Conservation (phyloP, 2,113 vertebrate species). For the Oxygymnocypris stewartii region DNA sequence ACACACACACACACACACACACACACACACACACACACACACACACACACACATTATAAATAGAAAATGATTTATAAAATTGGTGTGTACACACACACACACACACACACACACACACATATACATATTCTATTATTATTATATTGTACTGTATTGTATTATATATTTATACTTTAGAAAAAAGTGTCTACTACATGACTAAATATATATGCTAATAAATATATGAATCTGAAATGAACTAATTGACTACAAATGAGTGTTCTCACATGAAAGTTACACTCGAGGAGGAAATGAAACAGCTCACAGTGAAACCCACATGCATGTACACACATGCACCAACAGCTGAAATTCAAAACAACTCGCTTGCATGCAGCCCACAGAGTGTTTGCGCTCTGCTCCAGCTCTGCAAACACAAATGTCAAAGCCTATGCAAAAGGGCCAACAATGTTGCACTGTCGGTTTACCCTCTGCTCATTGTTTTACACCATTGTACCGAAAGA, state of each 20-base stretch:
- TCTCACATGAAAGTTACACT: conserved; percentile 1
- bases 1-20: no score
- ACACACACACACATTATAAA: no score
- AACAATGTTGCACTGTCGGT: not conserved
- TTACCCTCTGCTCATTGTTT: not conserved
- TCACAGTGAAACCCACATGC: conserved; percentile 40
- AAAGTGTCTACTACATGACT: no score
- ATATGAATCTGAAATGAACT: not conserved
- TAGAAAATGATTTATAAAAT: no score
- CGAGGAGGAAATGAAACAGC: conserved; percentile 43
- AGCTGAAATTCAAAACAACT: conserved; percentile 35
- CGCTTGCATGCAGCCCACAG: conserved; percentile 19
- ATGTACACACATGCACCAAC: conserved; percentile 13
- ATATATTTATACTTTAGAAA: no score
- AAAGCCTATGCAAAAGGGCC: conserved; percentile 32
- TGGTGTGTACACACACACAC: no score
- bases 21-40: no score
- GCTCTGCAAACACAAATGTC: conserved; percentile 39
- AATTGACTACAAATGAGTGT: not conserved
- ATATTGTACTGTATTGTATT: no score
- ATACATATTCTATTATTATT: no score
- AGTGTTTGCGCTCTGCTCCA: conserved; percentile 4
- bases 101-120: no score
- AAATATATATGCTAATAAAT: not conserved
- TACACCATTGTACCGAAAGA: not conserved